Conservation (phyloP, 2,113 vertebrate genomes). For the Syngnathoides biaculeatus region DNA sequence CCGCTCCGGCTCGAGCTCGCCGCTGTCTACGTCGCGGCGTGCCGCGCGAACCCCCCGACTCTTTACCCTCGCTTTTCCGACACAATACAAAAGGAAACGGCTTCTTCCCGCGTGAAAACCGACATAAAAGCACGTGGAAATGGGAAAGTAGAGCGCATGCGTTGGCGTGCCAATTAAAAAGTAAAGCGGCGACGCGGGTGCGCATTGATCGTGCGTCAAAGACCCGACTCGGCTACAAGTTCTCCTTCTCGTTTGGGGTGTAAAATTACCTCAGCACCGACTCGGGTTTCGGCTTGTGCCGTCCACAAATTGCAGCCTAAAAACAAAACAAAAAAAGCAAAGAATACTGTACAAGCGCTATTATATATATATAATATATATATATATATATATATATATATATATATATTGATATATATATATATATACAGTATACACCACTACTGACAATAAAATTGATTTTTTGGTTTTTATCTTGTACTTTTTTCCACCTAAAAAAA, state of each 20-base stretch:
- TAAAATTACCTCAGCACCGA: slow-evolving; percentile 30
- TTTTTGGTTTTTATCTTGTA: too few species aligned
- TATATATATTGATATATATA: too few species aligned
- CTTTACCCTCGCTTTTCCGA: neutral
- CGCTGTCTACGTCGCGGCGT: neutral
- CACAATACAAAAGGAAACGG: neutral
- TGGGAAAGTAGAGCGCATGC: slow-evolving; percentile 20
- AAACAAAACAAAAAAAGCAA: neutral
- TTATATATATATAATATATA: too few species aligned
- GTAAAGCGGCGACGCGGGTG: slow-evolving; percentile 44
- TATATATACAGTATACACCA: too few species aligned
- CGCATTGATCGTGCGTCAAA: slow-evolving; percentile 66
- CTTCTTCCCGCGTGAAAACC: neutral
- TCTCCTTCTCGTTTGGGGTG: too few species aligned
- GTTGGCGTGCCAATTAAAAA: slow-evolving; percentile 52
- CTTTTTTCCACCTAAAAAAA: too few species aligned
- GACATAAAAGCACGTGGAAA: neutral
- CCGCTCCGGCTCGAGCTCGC: neutral
- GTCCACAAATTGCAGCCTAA: slow-evolving; percentile 29
- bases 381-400: too few species aligned
- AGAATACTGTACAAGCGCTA: too few species aligned
- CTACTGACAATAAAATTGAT: too few species aligned
- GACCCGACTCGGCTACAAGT: too few species aligned
- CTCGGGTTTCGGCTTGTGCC: slow-evolving; percentile 25
- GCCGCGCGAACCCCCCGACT: neutral